A percentile compares a stretch with the other conserved stretches of the same genome.
phyloP scores from a whole-genome alignment of 2,113 vertebrate genomes.

The Stictonetta naevosa region DNA sequence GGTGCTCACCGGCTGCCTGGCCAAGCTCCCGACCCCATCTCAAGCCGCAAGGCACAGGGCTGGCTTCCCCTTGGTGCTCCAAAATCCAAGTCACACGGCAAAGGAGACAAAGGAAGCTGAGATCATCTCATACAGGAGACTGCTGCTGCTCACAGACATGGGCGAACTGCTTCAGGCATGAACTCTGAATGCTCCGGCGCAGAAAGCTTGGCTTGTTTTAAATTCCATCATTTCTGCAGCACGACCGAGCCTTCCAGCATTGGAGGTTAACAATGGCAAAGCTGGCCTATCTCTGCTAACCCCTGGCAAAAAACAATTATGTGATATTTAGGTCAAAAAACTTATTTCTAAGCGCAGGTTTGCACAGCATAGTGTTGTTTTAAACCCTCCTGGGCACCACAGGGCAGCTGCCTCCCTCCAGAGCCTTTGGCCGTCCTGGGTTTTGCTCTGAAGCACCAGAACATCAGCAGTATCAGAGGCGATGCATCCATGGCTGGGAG shows the following conservation, averaged over 20 bases:
- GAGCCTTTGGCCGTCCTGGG: background rate
- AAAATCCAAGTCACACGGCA: background rate
- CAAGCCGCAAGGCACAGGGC: background rate
- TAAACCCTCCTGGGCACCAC: background rate
- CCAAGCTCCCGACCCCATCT: background rate
- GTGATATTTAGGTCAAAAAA: background rate
- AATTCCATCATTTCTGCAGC: background rate
- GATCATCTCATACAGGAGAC: background rate
- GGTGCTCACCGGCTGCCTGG: accelerated
- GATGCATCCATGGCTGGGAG: background rate
- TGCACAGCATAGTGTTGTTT: background rate
- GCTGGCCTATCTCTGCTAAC: background rate
- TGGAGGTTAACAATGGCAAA: background rate
- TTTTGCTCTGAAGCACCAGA: background rate
- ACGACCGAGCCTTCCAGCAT: background rate
- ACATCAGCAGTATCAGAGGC: background rate
- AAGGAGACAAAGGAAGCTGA: constrained; percentile 1
- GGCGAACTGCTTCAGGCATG: background rate
- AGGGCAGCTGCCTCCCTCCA: background rate
- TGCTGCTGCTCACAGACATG: background rate
- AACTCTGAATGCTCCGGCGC: background rate
- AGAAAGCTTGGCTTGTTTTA: background rate
- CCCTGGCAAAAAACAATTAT: background rate
- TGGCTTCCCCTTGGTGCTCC: background rate
- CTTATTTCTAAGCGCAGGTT: background rate